These are phyloP conservation scores for Drosophila cardini DNA, from an alignment of 1,140 invertebrate species.

Conservation along the genomic window DNA sequence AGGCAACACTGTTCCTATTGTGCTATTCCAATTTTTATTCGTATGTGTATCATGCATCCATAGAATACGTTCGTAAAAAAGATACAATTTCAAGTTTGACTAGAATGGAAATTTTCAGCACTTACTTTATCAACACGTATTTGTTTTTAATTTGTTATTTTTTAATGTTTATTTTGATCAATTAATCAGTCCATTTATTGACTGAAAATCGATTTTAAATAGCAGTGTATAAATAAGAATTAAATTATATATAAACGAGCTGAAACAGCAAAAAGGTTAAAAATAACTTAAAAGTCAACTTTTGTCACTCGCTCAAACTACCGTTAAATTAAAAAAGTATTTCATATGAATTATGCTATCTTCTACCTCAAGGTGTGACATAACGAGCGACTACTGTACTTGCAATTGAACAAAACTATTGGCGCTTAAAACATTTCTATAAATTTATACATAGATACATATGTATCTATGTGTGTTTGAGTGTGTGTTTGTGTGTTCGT, in stretches of 20 bases:
- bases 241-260: no score
- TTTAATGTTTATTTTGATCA: no score
- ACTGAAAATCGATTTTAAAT: background rate
- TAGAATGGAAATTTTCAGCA: background rate
- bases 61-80: background rate
- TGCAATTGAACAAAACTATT: background rate
- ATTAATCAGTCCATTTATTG: background rate
- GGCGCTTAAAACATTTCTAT: constrained; percentile 5
- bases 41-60: background rate
- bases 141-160: no score
- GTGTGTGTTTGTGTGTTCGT: background rate
- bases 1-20: no score
- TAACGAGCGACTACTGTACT: constrained; percentile 7
- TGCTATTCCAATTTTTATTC: background rate
- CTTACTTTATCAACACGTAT: background rate
- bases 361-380: background rate
- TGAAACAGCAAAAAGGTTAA: no score
- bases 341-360: background rate
- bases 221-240: no score
- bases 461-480: constrained; percentile 2
- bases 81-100: background rate
- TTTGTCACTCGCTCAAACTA: no score
- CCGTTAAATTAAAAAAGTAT: no score
- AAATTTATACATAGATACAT: background rate
- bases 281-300: no score